Evolutionary conservation across 2,113 vertebrate genomes (phyloP).

Genomic region (Lichenostomus cassidix): DNA sequence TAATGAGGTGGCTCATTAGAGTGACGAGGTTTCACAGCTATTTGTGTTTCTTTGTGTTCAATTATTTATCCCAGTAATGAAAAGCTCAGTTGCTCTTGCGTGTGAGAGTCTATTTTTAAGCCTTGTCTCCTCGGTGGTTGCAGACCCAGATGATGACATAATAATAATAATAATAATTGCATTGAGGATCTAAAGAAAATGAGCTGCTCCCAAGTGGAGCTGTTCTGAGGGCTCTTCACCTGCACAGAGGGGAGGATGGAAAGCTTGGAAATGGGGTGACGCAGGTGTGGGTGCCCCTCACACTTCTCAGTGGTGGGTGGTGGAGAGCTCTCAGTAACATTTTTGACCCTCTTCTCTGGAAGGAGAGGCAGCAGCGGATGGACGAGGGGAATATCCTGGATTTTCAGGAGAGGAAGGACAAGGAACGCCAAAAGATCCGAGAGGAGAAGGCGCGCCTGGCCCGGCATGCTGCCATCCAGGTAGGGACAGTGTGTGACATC

Average conservation of each 20-base stretch:
- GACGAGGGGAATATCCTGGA: constrained; percentile 68
- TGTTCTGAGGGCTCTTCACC: neutral
- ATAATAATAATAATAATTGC: neutral
- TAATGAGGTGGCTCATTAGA: neutral
- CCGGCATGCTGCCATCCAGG: constrained; percentile 86
- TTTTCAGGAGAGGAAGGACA: constrained; percentile 71
- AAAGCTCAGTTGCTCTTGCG: neutral
- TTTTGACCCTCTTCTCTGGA: neutral
- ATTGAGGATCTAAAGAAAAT: neutral
- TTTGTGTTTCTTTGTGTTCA: constrained; percentile 45
- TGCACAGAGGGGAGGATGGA: neutral
- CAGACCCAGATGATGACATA: neutral
- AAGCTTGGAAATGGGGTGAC: neutral
- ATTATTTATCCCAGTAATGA: constrained; percentile 25
- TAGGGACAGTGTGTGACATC: neutral
- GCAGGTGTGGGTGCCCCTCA: neutral
- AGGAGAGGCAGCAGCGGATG: constrained; percentile 80
- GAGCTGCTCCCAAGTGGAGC: neutral
- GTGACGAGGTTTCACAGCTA: neutral
- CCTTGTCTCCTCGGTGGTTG: neutral
- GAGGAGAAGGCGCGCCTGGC: constrained; percentile 90
- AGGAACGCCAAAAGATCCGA: constrained; percentile 82
- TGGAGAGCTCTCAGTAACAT: neutral
- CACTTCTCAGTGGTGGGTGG: neutral
- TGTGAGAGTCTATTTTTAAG: constrained; percentile 47